Base-by-base conservation (phyloP, 2,797 vertebrate genomes). In the Vespertilio murinus region DNA sequence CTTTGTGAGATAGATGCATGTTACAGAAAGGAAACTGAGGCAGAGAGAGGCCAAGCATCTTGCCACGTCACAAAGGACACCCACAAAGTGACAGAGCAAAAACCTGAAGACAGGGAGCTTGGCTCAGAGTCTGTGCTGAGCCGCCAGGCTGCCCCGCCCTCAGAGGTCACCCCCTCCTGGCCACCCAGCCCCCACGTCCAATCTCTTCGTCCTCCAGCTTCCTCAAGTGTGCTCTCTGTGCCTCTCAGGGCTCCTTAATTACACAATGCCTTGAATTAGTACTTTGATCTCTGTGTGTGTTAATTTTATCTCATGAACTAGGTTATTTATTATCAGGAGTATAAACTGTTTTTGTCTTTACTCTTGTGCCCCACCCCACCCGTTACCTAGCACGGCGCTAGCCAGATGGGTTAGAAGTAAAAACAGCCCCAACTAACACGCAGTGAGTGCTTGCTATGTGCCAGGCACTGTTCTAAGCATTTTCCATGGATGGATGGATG, bases 301-400 rank as follows among this genome's bases (percentile, higher is more conserved):
- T 97, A 94, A 95, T 96, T 97, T 96, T 95, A 95, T 94, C 95
- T 94, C 94, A 82, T 78, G 94, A 95, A 93, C 92, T 92, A 87
- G 82, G 93, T 96, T 97, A 94, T 96, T 96, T 96, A 94, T 96
- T 95, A 95, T 94, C 92, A 95, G 81, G 96, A 90, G 94, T 88
- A 93, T 87, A 92, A 81, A 92, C 61, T 82, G 78, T 71, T 87
- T 93, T 82, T 94, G 78, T n/a, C 64, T 33, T 75, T 75, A 65
- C 25, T 81, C 35, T 35, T 38, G 11, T 25, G 42, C 42, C 20
- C 71, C 35, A 35, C 28, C 49, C 13, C 10, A 52, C 86, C 83
- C 69, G 91, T 80, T 83, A 73, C 88, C 86, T 14, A 54, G 65
- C 83, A 77, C 45, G 40, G 38, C 1, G 28, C 47, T 61, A 54